These are phyloP conservation scores for Alligator sinensis DNA, from an alignment of 2,113 vertebrate species.

Conservation along the genomic window DNA sequence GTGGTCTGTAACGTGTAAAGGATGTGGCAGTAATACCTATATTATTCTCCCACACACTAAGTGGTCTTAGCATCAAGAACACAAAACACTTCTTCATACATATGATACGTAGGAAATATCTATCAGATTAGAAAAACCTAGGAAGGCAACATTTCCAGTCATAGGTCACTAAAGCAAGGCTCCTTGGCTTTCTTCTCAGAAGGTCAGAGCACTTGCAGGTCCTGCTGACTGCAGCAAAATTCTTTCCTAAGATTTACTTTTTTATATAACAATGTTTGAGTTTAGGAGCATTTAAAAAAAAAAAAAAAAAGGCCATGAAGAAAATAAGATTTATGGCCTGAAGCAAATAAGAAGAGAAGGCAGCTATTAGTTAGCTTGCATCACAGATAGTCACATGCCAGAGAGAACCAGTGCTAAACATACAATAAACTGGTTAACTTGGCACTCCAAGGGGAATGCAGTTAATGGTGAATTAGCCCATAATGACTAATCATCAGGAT, in stretches of 20 bases:
- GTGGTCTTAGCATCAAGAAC: background rate
- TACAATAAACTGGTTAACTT: too few relatives aligned
- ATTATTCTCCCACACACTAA: background rate
- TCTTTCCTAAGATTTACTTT: background rate
- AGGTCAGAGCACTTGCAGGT: background rate
- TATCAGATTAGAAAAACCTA: too few relatives aligned
- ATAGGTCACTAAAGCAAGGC: background rate
- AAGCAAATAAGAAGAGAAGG: background rate
- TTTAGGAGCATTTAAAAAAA: background rate
- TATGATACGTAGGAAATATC: too few relatives aligned
- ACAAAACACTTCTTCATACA: background rate
- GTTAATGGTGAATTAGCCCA: too few relatives aligned
- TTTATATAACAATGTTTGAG: background rate
- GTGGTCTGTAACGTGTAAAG: background rate
- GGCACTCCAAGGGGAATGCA: too few relatives aligned
- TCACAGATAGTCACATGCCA: background rate
- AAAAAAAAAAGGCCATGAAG: background rate
- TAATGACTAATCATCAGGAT: too few relatives aligned
- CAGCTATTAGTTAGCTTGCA: background rate
- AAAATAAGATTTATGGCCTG: background rate
- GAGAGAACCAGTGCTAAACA: background rate
- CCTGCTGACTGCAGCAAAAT: background rate
- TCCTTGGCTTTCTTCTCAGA: background rate
- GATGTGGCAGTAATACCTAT: background rate
- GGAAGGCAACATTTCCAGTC: background rate